These are phyloP conservation scores for Cosmia trapezina DNA, from an alignment of 2,888 invertebrate species.

Conservation along the genomic window DNA sequence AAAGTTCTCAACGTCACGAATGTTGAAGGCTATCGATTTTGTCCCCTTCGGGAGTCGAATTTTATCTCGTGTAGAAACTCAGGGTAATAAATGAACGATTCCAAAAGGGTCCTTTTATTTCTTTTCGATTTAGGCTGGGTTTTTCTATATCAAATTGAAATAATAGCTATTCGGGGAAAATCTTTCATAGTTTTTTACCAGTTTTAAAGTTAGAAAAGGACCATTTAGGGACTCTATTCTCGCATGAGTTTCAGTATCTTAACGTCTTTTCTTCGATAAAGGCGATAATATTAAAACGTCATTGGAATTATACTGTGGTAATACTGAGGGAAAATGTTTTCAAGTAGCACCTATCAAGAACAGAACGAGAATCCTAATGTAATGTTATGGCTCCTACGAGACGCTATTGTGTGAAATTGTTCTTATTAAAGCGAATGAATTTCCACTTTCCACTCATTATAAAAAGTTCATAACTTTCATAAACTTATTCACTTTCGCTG, in stretches of 20 bases:
- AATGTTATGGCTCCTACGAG: neutral
- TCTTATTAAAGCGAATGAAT: conserved; percentile 13
- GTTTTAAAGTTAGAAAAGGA: conserved; percentile 24
- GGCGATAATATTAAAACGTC: conserved; percentile 6
- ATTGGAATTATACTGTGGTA: conserved; percentile 2
- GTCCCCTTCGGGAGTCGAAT: conserved; percentile 57
- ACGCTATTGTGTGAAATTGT: neutral
- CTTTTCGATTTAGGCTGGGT: conserved; percentile 41
- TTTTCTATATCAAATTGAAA: conserved; percentile 50
- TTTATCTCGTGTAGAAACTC: conserved; percentile 58
- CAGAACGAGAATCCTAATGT: conserved; percentile 18
- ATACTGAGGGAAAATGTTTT: conserved; percentile 2
- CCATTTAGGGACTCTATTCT: neutral
- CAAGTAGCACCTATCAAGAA: conserved; percentile 9
- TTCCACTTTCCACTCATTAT: conserved; percentile 4
- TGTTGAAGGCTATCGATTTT: conserved; percentile 60
- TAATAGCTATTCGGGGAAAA: conserved; percentile 32
- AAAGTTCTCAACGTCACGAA: conserved; percentile 42
- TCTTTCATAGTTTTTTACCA: conserved; percentile 15
- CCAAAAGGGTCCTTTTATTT: conserved; percentile 56
- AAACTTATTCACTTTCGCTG: neutral
- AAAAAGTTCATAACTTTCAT: neutral
- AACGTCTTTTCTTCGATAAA: conserved; percentile 12
- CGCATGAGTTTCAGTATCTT: neutral
- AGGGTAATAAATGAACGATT: conserved; percentile 57